Evolutionary conservation across 2,113 vertebrate genomes (phyloP).

Genomic region (Empidonax alnorum): DNA sequence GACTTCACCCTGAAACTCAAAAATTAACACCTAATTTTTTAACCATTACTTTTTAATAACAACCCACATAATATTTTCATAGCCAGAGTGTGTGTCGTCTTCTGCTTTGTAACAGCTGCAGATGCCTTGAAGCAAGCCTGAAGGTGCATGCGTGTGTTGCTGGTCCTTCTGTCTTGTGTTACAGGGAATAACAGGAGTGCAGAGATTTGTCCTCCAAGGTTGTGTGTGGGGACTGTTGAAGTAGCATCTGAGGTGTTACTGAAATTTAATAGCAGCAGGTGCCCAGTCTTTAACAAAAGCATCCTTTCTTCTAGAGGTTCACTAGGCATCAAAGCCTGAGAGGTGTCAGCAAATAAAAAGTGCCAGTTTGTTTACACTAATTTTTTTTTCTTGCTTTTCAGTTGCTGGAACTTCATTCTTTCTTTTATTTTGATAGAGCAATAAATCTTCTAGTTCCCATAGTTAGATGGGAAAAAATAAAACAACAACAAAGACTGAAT

Average conservation of each 20-base stretch:
- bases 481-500: background rate
- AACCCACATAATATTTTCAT: background rate
- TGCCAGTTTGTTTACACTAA: background rate
- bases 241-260: background rate
- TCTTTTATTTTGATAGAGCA: background rate
- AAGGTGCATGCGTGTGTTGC: accelerated
- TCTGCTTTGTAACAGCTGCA: background rate
- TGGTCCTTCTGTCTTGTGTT: background rate
- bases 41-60: too few relatives aligned
- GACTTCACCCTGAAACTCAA: background rate
- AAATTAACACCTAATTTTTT: background rate
- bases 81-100: background rate
- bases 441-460: background rate
- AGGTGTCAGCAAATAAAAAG: background rate
- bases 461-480: background rate
- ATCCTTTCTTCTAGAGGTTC: background rate
- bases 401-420: background rate
- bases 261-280: background rate
- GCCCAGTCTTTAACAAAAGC: background rate
- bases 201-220: background rate
- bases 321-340: background rate
- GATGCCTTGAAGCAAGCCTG: background rate
- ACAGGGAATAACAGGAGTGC: background rate
- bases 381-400: background rate
- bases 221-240: background rate